phyloP scores from a whole-genome alignment of 2,888 invertebrate species.

The Meloe dianella region DNA sequence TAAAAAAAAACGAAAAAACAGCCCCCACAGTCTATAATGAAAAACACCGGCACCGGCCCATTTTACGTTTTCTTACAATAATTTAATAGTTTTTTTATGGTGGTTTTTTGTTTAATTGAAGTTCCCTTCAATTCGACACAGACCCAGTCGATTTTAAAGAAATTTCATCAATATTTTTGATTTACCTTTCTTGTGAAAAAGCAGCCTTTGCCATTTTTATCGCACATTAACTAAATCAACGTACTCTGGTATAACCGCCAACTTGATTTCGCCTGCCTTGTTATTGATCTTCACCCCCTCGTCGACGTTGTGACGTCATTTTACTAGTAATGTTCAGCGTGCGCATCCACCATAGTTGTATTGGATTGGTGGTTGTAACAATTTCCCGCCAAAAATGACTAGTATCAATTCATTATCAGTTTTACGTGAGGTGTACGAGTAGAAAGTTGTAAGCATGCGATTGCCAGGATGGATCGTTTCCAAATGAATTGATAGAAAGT shows the following conservation, averaged over 20 bases:
- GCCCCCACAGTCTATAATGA: slow-evolving; percentile 23
- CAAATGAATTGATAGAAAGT: neutral
- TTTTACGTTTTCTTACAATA: neutral
- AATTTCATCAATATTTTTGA: slow-evolving; percentile 40
- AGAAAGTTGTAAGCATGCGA: slow-evolving; percentile 40
- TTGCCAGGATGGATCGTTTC: slow-evolving; percentile 31
- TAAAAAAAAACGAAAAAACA: neutral
- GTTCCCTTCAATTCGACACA: neutral
- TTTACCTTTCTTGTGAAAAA: slow-evolving; percentile 70
- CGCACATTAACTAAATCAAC: slow-evolving; percentile 66
- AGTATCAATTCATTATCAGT: slow-evolving; percentile 47
- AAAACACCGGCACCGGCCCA: slow-evolving; percentile 31
- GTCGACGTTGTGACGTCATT: slow-evolving; percentile 44
- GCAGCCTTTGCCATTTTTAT: slow-evolving; percentile 75
- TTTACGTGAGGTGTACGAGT: slow-evolving; percentile 31
- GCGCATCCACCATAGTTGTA: slow-evolving; percentile 36
- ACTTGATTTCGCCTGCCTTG: slow-evolving; percentile 51
- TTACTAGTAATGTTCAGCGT: slow-evolving; percentile 36
- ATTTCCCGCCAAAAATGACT: slow-evolving; percentile 55
- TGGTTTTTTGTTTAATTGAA: neutral
- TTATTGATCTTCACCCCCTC: slow-evolving; percentile 49
- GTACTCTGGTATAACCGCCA: slow-evolving; percentile 45
- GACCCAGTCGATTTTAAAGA: slow-evolving; percentile 16
- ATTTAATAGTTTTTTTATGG: no score
- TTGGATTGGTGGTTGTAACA: slow-evolving; percentile 44